Base-by-base conservation (phyloP, 2,888 invertebrate species). In the Crioceris asparagi region DNA sequence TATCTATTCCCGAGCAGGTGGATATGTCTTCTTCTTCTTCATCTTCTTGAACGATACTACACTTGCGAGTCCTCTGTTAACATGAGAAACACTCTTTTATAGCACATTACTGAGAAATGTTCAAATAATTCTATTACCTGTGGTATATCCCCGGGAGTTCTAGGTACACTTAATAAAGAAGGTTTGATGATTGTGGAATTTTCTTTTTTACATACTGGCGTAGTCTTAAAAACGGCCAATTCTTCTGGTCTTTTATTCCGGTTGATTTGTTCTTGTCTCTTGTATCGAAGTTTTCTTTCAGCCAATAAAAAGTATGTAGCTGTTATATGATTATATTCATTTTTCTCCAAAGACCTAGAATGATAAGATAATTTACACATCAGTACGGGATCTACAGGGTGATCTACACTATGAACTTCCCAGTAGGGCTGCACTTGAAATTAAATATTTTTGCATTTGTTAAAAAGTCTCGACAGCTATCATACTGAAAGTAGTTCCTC, bases 251-350 rank as follows among this genome's bases (percentile, higher is more conserved):
- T 50, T 40, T 55, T 59, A 41, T 49, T 52, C 55, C 68, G 68
- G 42, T 67, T 60, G 51, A 65, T 60, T 58, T 68, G 64, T 47
- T 81, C 79, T 52, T 78, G 82, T 53, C 87, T 73, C 57, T 83
- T 78, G 34, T 80, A 76, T 46, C 85, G 74, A 29, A 98, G 70
- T 61, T 91, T 86, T 47, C 92, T 73, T 67, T 98, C 98, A 10
- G 94, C 96, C 52, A 98, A 69, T 51, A 98, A 71, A 68, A 87
- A 98, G 68, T 96, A 98, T 14, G 97, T 98, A 31, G 97, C 97
- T 18, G 97, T 96, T 56, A 98, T 84, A 65, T 98, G 93, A 69
- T 93, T 93, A 67, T 98, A 98, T 59, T 92, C 91, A 67, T 96
- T 90, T 60, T 83, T 85, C 59, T 94, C 92, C 56, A 98, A 69